phyloP scores from a whole-genome alignment of 2,797 vertebrate species.

The Darevskia nairensis region DNA sequence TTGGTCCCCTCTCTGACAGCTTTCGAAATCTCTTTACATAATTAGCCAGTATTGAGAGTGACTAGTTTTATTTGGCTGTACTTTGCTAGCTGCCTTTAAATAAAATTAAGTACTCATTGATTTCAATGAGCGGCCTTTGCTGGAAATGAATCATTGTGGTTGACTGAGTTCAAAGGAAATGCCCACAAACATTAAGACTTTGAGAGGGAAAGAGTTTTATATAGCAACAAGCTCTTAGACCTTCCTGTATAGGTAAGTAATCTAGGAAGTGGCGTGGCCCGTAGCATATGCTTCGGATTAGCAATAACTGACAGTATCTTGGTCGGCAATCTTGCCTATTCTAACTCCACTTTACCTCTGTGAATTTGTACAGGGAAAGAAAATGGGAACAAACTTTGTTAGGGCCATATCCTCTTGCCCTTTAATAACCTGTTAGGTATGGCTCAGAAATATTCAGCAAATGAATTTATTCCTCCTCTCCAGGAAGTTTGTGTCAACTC shows the following conservation, averaged over 20 bases:
- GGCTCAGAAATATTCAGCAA: slow-evolving; percentile 48
- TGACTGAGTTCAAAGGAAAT: slow-evolving; percentile 66
- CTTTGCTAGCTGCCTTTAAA: slow-evolving; percentile 58
- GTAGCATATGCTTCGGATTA: slow-evolving; percentile 45
- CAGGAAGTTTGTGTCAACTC: slow-evolving; percentile 67
- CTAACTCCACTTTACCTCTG: slow-evolving; percentile 20
- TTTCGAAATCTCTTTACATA: slow-evolving; percentile 60
- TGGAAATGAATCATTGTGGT: slow-evolving; percentile 64
- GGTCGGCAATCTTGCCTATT: slow-evolving; percentile 24
- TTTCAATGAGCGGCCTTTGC: slow-evolving; percentile 51
- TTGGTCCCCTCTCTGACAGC: not conserved
- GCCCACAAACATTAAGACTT: slow-evolving; percentile 60
- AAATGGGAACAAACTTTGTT: slow-evolving; percentile 39
- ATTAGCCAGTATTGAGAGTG: slow-evolving; percentile 51
- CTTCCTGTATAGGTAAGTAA: slow-evolving; percentile 63
- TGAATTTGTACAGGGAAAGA: slow-evolving; percentile 37
- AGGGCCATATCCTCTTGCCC: slow-evolving; percentile 32
- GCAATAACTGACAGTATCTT: slow-evolving; percentile 53
- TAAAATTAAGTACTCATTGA: slow-evolving; percentile 57
- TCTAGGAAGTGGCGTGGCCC: slow-evolving; percentile 44
- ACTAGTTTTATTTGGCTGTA: slow-evolving; percentile 52
- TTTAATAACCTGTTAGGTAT: slow-evolving; percentile 59
- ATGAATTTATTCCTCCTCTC: slow-evolving; percentile 61
- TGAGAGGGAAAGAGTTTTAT: slow-evolving; percentile 19
- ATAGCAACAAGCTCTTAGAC: slow-evolving; percentile 58